phyloP scores from a whole-genome alignment of 1,140 invertebrate genomes.

The Fopius arisanus region DNA sequence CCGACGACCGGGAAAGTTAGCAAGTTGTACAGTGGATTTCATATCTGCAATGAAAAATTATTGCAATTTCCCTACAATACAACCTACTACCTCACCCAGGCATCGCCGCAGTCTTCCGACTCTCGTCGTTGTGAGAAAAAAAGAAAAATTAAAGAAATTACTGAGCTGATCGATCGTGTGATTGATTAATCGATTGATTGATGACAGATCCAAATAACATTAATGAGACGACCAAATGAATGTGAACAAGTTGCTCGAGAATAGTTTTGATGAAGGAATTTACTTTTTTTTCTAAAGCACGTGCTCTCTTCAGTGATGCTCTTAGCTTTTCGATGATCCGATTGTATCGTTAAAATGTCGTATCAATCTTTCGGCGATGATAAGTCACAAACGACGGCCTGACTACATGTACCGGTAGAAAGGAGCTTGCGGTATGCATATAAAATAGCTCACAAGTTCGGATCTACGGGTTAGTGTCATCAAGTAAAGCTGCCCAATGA shows the following conservation, averaged over 20 bases:
- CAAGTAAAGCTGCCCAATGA: conserved; percentile 56
- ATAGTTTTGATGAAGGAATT: too few relatives aligned
- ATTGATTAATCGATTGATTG: too few relatives aligned
- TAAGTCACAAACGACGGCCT: conserved; percentile 60
- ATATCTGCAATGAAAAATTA: conserved; percentile 64
- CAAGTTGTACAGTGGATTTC: conserved; percentile 76
- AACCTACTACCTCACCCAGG: conserved; percentile 80
- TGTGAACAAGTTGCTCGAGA: too few relatives aligned
- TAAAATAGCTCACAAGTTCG: conserved; percentile 67
- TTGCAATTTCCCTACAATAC: conserved; percentile 75
- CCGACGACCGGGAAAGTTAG: conserved; percentile 74
- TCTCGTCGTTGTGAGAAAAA: neutral
- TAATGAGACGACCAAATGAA: too few relatives aligned
- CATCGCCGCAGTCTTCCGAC: conserved; percentile 48
- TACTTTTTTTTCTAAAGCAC: too few relatives aligned
- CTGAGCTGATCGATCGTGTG: too few relatives aligned
- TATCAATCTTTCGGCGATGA: conserved; percentile 29
- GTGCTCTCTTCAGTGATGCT: too few relatives aligned
- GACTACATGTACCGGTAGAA: conserved; percentile 67
- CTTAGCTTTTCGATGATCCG: neutral
- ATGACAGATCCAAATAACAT: too few relatives aligned
- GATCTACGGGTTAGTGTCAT: conserved; percentile 67
- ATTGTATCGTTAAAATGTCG: neutral
- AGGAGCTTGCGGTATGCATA: conserved; percentile 67
- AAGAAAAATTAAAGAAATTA: neutral